Evolutionary conservation across 2,888 invertebrate species (phyloP).

Genomic region (Cartodere bifasciata): DNA sequence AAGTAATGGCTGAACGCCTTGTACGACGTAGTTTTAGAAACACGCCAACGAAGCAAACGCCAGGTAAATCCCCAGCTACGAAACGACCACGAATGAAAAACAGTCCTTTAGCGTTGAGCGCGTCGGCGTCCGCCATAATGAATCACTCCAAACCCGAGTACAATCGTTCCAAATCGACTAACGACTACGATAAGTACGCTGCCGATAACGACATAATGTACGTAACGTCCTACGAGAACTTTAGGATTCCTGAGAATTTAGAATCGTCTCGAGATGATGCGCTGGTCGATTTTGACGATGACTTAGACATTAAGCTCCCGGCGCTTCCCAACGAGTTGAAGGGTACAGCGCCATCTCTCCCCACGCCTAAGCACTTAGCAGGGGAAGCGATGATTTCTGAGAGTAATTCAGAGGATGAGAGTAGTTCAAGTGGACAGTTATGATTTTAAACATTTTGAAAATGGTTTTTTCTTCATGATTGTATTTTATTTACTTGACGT

Average conservation of each 20-base stretch:
- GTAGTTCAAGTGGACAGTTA: constrained; percentile 37
- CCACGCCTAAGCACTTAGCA: constrained; percentile 50
- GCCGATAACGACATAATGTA: constrained; percentile 14
- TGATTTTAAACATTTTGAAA: too few species aligned
- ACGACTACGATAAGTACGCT: constrained; percentile 20
- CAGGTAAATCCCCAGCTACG: constrained; percentile 29
- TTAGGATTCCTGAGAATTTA: constrained; percentile 12
- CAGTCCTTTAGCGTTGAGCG: constrained; percentile 36
- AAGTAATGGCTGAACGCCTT: constrained; percentile 56
- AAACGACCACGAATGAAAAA: constrained; percentile 35
- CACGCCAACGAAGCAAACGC: constrained; percentile 28
- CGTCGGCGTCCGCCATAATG: constrained; percentile 39
- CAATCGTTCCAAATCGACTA: constrained; percentile 36
- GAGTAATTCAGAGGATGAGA: constrained; percentile 46
- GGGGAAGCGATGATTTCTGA: constrained; percentile 59
- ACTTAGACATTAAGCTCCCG: constrained; percentile 27
- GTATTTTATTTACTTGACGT: too few species aligned
- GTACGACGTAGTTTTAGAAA: constrained; percentile 55
- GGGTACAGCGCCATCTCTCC: constrained; percentile 25
- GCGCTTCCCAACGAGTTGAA: constrained; percentile 33
- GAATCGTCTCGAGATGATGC: constrained; percentile 6
- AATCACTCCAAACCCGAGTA: constrained; percentile 27
- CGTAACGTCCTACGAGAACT: constrained; percentile 28
- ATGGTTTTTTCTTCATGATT: too few species aligned
- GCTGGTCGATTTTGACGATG: constrained; percentile 18